Conservation (phyloP, 2,113 vertebrate genomes). For the Athene cunicularia region DNA sequence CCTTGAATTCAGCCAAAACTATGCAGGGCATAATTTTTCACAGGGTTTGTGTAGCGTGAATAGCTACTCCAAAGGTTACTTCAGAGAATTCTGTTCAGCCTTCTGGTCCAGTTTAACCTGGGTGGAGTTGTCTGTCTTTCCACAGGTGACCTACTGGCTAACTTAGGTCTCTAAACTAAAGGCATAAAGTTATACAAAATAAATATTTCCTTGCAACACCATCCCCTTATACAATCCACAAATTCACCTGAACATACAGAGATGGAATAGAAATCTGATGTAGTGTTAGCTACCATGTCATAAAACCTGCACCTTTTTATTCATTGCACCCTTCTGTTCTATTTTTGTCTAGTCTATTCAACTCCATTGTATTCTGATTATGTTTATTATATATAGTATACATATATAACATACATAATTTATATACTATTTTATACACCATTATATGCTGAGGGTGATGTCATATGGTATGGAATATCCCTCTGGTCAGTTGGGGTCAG, state of each 20-base stretch:
- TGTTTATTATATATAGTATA: background rate
- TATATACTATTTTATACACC: background rate
- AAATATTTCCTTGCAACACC: background rate
- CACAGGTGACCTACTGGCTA: background rate
- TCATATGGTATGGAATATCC: too few species aligned
- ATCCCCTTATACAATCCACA: background rate
- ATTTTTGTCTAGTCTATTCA: background rate
- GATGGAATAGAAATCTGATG: background rate
- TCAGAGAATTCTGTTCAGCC: background rate
- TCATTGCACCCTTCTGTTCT: background rate
- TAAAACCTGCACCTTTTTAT: background rate
- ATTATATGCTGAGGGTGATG: too few species aligned
- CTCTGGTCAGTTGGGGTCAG: too few species aligned
- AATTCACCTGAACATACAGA: background rate
- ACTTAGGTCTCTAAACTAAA: background rate
- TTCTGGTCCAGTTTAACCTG: background rate
- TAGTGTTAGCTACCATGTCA: background rate
- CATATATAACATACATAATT: background rate
- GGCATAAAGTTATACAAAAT: background rate
- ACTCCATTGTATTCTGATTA: background rate
- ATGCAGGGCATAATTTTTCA: background rate
- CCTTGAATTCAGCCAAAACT: background rate
- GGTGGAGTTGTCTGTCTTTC: background rate
- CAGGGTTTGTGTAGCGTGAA: background rate
- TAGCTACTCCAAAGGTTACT: background rate